Percentiles rank a stretch among this genome's conserved stretches.
phyloP scores from a whole-genome alignment of 2,113 vertebrate species.

The Platysternon megacephalum region DNA sequence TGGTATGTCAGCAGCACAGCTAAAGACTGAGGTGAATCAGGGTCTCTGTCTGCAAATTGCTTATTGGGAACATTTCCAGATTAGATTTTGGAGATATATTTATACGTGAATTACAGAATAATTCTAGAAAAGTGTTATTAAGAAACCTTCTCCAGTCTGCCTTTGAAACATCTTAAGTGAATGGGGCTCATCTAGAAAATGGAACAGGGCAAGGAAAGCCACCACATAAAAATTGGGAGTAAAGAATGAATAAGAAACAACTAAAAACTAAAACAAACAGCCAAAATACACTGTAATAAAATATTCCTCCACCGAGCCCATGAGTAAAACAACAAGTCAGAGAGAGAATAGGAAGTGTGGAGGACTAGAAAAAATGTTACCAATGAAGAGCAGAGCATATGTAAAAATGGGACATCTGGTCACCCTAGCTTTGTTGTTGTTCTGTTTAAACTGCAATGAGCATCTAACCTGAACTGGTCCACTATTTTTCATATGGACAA shows the following conservation, averaged over 20 bases:
- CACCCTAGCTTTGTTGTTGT: background rate
- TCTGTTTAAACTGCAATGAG: background rate
- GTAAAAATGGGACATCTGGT: too few relatives aligned
- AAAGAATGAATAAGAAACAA: background rate
- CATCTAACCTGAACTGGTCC: background rate
- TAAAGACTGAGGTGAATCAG: background rate
- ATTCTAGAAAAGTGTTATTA: background rate
- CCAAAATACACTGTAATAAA: background rate
- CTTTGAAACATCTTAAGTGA: background rate
- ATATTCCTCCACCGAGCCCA: background rate
- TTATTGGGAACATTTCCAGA: background rate
- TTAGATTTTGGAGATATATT: background rate
- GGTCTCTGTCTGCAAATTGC: background rate
- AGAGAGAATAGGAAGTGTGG: accelerated
- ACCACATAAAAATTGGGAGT: background rate
- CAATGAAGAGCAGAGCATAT: background rate
- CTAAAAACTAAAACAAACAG: background rate
- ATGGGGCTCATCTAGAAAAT: background rate
- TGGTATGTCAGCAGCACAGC: background rate
- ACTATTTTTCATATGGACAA: background rate
- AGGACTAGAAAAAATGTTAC: background rate
- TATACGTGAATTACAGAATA: background rate
- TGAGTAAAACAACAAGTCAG: background rate
- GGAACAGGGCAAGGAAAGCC: background rate
- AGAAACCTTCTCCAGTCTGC: background rate